Percentiles rank a stretch among this genome's conserved stretches.
Evolutionary conservation across 2,113 vertebrate genomes (phyloP).

Genomic region (Lepus europaeus): DNA sequence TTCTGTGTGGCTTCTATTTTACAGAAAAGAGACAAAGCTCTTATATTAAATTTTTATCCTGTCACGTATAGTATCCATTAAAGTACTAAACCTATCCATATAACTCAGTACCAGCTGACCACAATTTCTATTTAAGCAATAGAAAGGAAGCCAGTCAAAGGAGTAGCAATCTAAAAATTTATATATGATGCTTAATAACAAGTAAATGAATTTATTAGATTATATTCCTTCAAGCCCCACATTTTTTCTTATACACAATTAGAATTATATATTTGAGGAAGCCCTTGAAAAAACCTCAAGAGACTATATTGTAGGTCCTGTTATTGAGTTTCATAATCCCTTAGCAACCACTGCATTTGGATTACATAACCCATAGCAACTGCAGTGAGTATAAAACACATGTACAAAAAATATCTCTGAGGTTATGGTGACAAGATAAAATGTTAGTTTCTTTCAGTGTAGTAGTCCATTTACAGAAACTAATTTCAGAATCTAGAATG

Average conservation of each 20-base stretch:
- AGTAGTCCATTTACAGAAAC: neutral
- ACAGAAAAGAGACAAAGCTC: neutral
- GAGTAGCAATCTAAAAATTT: neutral
- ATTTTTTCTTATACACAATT: neutral
- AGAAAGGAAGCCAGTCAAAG: neutral
- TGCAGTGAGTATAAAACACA: neutral
- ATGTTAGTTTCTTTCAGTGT: neutral
- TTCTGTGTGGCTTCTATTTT: neutral
- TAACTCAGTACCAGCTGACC: neutral
- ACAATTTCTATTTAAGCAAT: neutral
- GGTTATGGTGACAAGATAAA: neutral
- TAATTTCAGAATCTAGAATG: constrained; percentile 21
- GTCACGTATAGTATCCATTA: neutral
- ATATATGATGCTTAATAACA: neutral
- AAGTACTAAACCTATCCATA: neutral
- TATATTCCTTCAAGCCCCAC: neutral
- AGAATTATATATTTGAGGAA: neutral
- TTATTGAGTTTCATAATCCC: neutral
- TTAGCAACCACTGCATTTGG: neutral
- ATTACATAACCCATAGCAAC: neutral
- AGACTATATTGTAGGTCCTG: neutral
- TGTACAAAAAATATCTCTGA: neutral
- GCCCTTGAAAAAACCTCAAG: neutral
- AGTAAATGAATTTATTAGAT: neutral
- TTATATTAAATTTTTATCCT: neutral